Percentiles rank a stretch among this genome's conserved stretches.
Conservation (phyloP, 2,113 vertebrate genomes). For the Bubalus kerabau region DNA sequence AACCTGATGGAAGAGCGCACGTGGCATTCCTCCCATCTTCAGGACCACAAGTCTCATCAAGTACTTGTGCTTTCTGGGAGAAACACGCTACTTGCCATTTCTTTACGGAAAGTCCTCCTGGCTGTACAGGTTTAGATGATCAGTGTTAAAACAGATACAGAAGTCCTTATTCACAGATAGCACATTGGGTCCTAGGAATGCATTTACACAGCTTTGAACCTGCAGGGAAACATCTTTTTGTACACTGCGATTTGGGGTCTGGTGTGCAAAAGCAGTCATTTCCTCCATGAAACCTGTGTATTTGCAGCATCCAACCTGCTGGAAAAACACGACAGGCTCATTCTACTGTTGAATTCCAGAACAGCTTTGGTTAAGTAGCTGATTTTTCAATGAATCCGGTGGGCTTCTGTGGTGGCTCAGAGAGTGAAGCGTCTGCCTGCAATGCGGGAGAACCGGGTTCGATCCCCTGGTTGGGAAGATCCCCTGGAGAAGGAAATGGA, state of each 20-base stretch:
- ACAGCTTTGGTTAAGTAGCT: background rate
- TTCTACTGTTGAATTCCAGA: background rate
- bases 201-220: background rate
- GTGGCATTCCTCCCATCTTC: background rate
- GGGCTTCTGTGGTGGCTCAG: background rate
- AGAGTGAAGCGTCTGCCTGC: background rate
- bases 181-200: background rate
- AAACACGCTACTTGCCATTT: background rate
- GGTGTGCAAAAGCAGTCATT: background rate
- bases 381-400: background rate
- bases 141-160: background rate
- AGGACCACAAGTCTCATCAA: background rate
- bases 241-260: background rate
- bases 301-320: background rate
- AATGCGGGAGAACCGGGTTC: fast-evolving
- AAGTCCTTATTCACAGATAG: background rate
- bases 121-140: background rate
- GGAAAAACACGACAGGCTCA: background rate
- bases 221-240: background rate
- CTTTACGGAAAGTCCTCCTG: background rate
- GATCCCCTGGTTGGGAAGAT: background rate
- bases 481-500: background rate
- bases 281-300: background rate
- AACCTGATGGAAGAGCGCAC: background rate
- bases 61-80: background rate